Conservation (phyloP, 2,888 invertebrate species). For the Drosophila atripex region DNA sequence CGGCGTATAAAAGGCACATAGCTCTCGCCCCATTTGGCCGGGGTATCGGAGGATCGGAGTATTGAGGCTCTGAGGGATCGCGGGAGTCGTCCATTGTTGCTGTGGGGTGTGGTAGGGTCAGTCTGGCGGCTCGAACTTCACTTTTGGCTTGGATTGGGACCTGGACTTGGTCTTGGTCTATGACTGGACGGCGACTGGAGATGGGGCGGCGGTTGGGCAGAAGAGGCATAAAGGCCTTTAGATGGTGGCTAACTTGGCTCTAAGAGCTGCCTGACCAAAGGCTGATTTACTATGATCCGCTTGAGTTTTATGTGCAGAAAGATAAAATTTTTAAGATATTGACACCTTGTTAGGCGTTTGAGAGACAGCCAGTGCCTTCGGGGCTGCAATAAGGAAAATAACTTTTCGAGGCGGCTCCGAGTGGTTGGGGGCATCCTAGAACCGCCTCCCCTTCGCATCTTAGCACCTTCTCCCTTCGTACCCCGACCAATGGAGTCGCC, state of each 20-base stretch:
- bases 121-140: conserved; percentile 28
- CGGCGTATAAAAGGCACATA: conserved; percentile 75
- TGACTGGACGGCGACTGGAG: conserved; percentile 8
- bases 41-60: conserved; percentile 13
- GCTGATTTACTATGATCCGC: conserved; percentile 82
- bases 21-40: conserved; percentile 67
- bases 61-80: not conserved
- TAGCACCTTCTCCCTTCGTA: conserved; percentile 6
- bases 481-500: conserved; percentile 25
- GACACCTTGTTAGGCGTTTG: conserved; percentile 82
- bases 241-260: conserved; percentile 43
- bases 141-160: conserved; percentile 19
- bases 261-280: conserved; percentile 69
- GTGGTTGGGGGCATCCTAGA: not conserved
- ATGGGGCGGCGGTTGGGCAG: not conserved
- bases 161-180: conserved; percentile 1
- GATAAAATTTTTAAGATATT: conserved; percentile 82
- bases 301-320: conserved; percentile 81
- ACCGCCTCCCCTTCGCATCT: conserved; percentile 17
- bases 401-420: conserved; percentile 17
- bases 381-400: conserved; percentile 47
- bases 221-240: conserved; percentile 39
- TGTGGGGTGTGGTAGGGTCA: conserved; percentile 42
- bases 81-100: conserved; percentile 64
- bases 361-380: conserved; percentile 44